Conservation (phyloP, 2,888 invertebrate species). For the Amblyteles armatorius region DNA sequence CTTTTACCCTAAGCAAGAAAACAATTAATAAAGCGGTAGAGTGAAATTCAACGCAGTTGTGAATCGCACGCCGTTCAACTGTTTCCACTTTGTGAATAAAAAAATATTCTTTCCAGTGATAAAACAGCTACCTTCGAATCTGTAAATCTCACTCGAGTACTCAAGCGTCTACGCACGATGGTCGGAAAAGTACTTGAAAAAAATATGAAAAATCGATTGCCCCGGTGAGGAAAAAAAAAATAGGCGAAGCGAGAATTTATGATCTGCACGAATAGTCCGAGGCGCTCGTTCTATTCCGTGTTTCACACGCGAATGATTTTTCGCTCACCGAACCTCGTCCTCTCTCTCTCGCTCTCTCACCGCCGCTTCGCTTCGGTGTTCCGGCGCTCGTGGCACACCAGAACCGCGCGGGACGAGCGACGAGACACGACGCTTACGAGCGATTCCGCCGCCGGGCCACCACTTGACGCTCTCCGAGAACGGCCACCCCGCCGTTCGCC, state of each 20-base stretch:
- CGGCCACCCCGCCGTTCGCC: slow-evolving; percentile 34
- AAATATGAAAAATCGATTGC: slow-evolving; percentile 26
- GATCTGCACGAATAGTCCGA: background rate
- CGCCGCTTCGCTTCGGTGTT: slow-evolving; percentile 36
- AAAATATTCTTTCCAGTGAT: background rate
- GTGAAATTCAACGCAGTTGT: background rate
- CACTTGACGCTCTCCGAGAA: slow-evolving; percentile 54
- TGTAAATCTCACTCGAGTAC: slow-evolving; percentile 1
- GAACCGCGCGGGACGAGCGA: slow-evolving; percentile 54
- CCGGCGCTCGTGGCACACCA: slow-evolving; percentile 63
- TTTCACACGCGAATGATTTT: slow-evolving; percentile 49
- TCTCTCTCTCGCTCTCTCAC: slow-evolving; percentile 48
- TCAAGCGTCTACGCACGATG: background rate
- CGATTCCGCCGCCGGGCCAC: slow-evolving; percentile 66
- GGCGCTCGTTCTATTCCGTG: slow-evolving; percentile 42
- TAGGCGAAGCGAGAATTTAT: background rate
- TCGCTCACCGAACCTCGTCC: slow-evolving; percentile 63
- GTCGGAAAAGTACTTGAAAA: slow-evolving; percentile 8
- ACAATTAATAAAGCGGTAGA: background rate
- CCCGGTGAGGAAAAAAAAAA: background rate
- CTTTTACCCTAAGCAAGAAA: background rate
- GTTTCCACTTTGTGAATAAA: background rate
- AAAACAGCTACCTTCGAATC: slow-evolving; percentile 23
- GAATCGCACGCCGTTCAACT: background rate
- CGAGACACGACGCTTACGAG: slow-evolving; percentile 44